These are phyloP conservation scores for Atopsyche davidsoni DNA, from an alignment of 1,140 invertebrate species.

Conservation along the genomic window DNA sequence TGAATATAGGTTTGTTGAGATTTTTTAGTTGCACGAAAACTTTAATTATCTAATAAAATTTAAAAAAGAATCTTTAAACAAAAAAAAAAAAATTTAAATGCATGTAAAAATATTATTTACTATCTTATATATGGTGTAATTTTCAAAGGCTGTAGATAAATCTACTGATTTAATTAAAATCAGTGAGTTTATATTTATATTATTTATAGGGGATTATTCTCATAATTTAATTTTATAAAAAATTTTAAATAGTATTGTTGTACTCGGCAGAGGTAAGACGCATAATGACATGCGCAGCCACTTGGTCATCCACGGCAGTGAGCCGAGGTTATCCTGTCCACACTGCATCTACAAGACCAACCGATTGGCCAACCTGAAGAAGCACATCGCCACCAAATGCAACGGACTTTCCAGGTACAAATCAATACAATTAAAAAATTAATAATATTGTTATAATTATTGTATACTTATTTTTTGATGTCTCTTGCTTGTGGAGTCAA, in stretches of 20 bases:
- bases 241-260: background rate
- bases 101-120: conserved; percentile 1
- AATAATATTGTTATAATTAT: too few relatives aligned
- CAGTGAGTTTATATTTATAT: background rate
- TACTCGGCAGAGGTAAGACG: conserved; percentile 7
- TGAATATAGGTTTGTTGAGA: conserved; percentile 16
- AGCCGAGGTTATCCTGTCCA: conserved; percentile 15
- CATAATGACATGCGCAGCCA: conserved; percentile 12
- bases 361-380: conserved; percentile 19
- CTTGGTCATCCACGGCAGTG: conserved; percentile 13
- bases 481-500: too few relatives aligned
- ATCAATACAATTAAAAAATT: too few relatives aligned
- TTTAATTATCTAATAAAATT: background rate
- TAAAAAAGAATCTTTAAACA: background rate
- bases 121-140: too few relatives aligned
- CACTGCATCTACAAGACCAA: conserved; percentile 21
- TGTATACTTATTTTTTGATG: too few relatives aligned
- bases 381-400: conserved; percentile 15
- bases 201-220: background rate
- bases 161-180: background rate
- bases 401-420: too few relatives aligned
- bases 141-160: background rate
- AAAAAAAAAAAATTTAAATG: background rate
- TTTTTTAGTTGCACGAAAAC: background rate
- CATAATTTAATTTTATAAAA: background rate